Conservation (phyloP, 2,888 invertebrate genomes). For the Drosophila demipolita region DNA sequence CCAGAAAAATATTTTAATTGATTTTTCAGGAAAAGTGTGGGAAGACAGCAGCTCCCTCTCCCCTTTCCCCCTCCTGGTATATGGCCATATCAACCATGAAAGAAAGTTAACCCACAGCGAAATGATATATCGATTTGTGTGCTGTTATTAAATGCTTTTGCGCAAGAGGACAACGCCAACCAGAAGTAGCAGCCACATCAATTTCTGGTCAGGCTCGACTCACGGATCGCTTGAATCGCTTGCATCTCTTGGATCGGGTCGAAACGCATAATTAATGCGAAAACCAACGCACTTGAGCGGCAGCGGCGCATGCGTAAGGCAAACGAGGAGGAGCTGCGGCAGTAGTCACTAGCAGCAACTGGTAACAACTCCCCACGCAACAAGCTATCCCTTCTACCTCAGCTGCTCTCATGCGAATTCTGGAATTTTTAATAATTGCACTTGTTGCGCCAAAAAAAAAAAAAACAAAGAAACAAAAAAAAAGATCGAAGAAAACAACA, state of each 20-base stretch:
- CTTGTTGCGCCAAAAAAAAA: slow-evolving; percentile 76
- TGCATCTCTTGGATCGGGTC: slow-evolving; percentile 51
- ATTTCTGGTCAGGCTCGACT: slow-evolving; percentile 71
- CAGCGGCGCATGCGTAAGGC: slow-evolving; percentile 69
- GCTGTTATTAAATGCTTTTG: slow-evolving; percentile 79
- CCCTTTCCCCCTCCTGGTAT: not conserved
- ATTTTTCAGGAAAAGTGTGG: slow-evolving; percentile 75
- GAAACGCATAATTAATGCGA: slow-evolving; percentile 79
- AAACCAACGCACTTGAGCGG: slow-evolving; percentile 79
- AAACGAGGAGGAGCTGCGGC: slow-evolving; percentile 53
- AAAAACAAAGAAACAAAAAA: slow-evolving; percentile 11
- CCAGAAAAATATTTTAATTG: slow-evolving; percentile 77
- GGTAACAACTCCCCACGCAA: slow-evolving; percentile 76
- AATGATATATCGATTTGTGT: slow-evolving; percentile 78
- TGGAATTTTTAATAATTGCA: slow-evolving; percentile 81
- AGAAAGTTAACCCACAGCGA: slow-evolving; percentile 73
- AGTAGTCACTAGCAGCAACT: slow-evolving; percentile 62
- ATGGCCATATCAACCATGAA: slow-evolving; percentile 18
- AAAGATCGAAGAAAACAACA: slow-evolving; percentile 42
- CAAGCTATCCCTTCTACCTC: slow-evolving; percentile 27
- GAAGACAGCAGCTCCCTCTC: slow-evolving; percentile 52
- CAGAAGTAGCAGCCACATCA: slow-evolving; percentile 74
- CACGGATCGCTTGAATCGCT: slow-evolving; percentile 45
- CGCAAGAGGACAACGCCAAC: slow-evolving; percentile 62
- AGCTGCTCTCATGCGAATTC: slow-evolving; percentile 54